These are phyloP conservation scores for Crotophaga sulcirostris DNA, from an alignment of 2,113 vertebrate genomes.

Conservation along the genomic window DNA sequence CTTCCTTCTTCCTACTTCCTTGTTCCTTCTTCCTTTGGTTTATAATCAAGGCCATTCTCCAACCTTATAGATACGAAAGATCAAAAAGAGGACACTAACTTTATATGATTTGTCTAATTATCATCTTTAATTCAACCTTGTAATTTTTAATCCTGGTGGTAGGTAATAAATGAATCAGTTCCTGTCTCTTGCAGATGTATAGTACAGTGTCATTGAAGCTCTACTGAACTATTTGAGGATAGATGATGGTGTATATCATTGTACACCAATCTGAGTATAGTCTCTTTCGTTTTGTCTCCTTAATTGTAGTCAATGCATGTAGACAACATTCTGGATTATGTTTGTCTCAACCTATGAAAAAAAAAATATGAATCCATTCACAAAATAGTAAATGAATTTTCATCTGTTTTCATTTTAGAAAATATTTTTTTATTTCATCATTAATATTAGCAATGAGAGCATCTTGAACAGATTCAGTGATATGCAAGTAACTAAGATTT, in stretches of 20 bases:
- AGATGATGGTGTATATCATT: fast-evolving
- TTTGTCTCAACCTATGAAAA: neutral
- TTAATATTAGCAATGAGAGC: neutral
- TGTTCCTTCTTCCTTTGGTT: too few relatives aligned
- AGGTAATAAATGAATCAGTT: neutral
- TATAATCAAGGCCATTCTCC: neutral
- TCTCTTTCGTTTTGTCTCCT: neutral
- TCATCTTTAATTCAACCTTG: neutral
- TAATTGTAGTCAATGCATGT: neutral
- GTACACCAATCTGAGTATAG: neutral
- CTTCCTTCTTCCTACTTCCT: too few relatives aligned
- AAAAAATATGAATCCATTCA: neutral
- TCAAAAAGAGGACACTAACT: neutral
- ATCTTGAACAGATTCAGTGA: neutral
- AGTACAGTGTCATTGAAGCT: neutral
- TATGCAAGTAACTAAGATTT: neutral
- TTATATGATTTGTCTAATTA: neutral
- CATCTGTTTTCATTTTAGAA: neutral
- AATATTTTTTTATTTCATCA: neutral
- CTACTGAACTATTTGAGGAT: neutral
- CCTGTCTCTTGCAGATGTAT: neutral
- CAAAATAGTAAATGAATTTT: neutral
- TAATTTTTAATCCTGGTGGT: neutral
- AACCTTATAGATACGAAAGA: neutral
- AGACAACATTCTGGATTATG: neutral